A percentile compares a stretch with the other conserved stretches of the same genome.
phyloP scores from a whole-genome alignment of 1,140 invertebrate species.

The Hypothenemus hampei region DNA sequence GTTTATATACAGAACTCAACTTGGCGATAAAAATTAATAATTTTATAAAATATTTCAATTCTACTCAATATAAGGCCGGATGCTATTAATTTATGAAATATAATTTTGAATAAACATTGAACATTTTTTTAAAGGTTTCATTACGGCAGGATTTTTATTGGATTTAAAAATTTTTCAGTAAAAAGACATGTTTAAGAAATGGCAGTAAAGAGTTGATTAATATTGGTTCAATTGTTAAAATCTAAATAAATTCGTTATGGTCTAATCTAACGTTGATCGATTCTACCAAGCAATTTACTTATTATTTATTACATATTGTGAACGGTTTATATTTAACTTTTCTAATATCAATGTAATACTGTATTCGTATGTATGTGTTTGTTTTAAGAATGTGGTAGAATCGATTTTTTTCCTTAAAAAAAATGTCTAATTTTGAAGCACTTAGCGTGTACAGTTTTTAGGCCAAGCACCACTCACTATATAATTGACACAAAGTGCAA shows the following conservation, averaged over 20 bases:
- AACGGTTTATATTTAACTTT: background rate
- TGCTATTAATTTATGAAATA: background rate
- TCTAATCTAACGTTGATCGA: too few species aligned
- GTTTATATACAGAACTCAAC: background rate
- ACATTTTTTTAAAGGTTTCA: background rate
- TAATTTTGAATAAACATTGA: background rate
- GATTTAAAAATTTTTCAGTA: too few species aligned
- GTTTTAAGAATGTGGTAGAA: background rate
- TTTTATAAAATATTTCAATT: background rate
- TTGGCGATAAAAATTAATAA: background rate
- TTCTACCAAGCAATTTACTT: too few species aligned
- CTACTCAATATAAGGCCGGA: too few species aligned
- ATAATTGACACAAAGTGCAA: constrained; percentile 8
- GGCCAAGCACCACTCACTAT: background rate
- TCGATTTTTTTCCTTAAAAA: background rate
- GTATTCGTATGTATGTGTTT: background rate
- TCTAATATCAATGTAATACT: background rate
- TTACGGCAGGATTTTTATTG: too few species aligned
- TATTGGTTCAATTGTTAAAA: background rate
- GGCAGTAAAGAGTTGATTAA: background rate
- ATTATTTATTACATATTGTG: too few species aligned
- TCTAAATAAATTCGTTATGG: background rate
- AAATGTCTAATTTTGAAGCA: background rate
- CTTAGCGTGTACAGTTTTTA: background rate
- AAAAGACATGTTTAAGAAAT: background rate